These are phyloP conservation scores for Chrysina gloriosa DNA, from an alignment of 2,888 invertebrate genomes.

Conservation along the genomic window DNA sequence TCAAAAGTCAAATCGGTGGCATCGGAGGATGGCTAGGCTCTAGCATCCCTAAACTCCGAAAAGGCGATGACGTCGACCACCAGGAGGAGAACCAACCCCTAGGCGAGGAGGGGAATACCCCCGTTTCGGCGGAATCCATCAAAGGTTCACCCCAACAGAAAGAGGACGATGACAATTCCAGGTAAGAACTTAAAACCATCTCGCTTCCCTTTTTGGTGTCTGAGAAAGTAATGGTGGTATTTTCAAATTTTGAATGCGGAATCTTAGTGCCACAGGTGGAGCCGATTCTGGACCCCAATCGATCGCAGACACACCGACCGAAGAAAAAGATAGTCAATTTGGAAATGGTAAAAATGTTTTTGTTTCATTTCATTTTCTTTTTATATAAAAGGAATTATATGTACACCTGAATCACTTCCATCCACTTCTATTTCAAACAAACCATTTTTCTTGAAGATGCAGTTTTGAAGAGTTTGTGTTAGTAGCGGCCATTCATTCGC, in stretches of 20 bases:
- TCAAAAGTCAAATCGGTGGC: constrained; percentile 87
- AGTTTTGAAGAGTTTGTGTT: no score
- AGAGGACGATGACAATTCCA: constrained; percentile 91
- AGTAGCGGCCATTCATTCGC: no score
- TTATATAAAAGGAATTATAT: not conserved
- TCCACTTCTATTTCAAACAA: no score
- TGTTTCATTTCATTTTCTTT: not conserved
- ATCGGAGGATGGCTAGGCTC: constrained; percentile 83
- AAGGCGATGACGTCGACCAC: constrained; percentile 66
- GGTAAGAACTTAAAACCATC: constrained; percentile 66
- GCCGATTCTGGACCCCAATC: constrained; percentile 89
- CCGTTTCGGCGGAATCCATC: constrained; percentile 64
- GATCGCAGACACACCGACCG: constrained; percentile 82
- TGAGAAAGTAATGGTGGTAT: constrained; percentile 40
- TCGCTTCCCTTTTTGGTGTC: constrained; percentile 6
- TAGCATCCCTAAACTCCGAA: constrained; percentile 80
- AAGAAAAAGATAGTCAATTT: constrained; percentile 83
- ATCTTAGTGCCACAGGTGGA: constrained; percentile 86
- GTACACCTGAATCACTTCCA: no score
- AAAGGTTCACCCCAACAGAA: constrained; percentile 62
- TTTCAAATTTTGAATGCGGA: constrained; percentile 49
- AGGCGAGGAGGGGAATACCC: constrained; percentile 64
- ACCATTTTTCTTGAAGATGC: no score
- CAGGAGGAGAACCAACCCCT: constrained; percentile 49
- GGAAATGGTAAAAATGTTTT: constrained; percentile 71